Base-by-base conservation (phyloP, 2,888 invertebrate genomes). In the Eubasilissa splendida region DNA sequence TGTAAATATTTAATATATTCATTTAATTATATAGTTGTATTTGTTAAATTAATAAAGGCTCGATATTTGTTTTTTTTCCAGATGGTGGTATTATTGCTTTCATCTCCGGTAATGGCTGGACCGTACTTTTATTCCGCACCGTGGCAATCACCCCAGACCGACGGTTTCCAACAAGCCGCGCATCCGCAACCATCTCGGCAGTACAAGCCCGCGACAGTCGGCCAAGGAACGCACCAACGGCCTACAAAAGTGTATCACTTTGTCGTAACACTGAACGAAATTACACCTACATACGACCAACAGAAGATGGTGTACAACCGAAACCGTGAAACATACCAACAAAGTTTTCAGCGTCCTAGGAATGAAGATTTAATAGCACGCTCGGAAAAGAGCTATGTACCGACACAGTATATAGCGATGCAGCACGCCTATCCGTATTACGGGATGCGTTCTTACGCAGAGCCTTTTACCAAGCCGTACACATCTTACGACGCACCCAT, bases 401-500 rank as follows among this genome's bases (percentile, higher is more conserved):
- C 42, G 42, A 42, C 42, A 42, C 42, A 42, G 42, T 42, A 42
- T 42, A 7, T 42, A 4, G 4, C 42, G 50, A 52, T 9, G 68
- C 42, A 52, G 2, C 58, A 42, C 1, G 42, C 7, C 42, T 5
- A 42, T 42, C 42, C 42, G 7, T 42, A 42, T 42, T 42, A 42
- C 42, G 42, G 42, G 0, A 42, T 42, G 42, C 42, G 42, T 5
- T 42, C 42, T 7, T 42, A 42, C 58, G 14, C 58, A 0, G 4
- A 4, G 14, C 68, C 14, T 12, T 12, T n/a, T 9, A 68, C 12
- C 0, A 68, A 68, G 8, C 68, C 68, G 10, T 68, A 50, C 50
- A 68, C 68, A 7, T 68, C 68, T 0, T 68, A 68, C 52, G 68
- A 68, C 9, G 68, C 68, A n/a, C 68, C 68, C 33, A 68, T 68